phyloP scores from a whole-genome alignment of 2,888 invertebrate genomes.

The Nephrotoma guestfalica region DNA sequence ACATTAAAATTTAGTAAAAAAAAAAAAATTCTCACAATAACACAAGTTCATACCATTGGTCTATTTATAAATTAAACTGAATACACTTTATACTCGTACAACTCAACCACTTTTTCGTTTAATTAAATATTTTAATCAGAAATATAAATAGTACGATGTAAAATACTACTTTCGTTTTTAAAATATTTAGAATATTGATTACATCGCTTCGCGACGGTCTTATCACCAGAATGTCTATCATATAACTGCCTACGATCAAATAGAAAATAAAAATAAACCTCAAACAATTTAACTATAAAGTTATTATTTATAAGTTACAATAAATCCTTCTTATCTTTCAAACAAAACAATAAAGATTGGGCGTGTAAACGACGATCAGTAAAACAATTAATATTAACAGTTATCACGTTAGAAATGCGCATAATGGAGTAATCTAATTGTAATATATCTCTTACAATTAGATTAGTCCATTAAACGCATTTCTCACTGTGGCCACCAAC shows the following conservation, averaged over 20 bases:
- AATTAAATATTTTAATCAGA: neutral
- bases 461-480: no score
- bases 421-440: no score
- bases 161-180: no score
- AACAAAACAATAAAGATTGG: neutral
- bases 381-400: neutral
- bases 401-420: no score
- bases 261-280: neutral
- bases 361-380: neutral
- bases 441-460: no score
- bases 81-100: neutral
- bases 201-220: neutral
- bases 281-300: neutral
- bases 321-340: neutral
- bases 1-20: neutral
- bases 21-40: neutral
- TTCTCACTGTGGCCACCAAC: no score
- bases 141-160: neutral
- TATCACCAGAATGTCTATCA: neutral
- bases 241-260: neutral
- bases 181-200: neutral
- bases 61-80: neutral
- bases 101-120: neutral
- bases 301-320: neutral
- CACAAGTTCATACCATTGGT: neutral